These are phyloP conservation scores for Mobula hypostoma DNA, from an alignment of 2,113 vertebrate species.

Conservation along the genomic window DNA sequence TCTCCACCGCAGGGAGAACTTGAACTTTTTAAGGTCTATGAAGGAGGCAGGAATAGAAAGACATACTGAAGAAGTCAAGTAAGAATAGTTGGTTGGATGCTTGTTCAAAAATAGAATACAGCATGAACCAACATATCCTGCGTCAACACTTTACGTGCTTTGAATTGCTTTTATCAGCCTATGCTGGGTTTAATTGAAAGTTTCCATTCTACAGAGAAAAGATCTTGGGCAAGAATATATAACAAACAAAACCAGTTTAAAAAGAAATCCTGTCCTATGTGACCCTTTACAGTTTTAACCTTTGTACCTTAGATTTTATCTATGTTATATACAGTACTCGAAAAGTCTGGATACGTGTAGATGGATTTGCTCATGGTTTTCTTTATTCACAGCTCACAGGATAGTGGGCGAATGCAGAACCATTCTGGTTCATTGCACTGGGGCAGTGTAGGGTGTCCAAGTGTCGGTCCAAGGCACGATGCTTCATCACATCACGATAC, in stretches of 20 bases:
- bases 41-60: neutral
- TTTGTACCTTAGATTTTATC: neutral
- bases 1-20: neutral
- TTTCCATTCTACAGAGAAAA: neutral
- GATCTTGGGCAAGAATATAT: neutral
- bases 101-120: neutral
- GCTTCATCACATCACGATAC: constrained; percentile 56
- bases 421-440: neutral
- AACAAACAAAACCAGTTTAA: neutral
- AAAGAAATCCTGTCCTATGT: neutral
- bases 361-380: neutral
- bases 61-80: neutral
- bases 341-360: neutral
- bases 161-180: neutral
- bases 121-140: neutral
- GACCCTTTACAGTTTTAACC: neutral
- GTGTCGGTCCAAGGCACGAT: neutral
- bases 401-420: neutral
- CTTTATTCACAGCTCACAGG: neutral
- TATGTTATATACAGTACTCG: neutral
- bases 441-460: neutral
- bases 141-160: neutral
- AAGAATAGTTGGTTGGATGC: neutral
- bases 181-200: neutral
- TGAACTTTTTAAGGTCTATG: neutral